Evolutionary conservation across 2,113 vertebrate genomes (phyloP).

Genomic region (Astur gentilis): DNA sequence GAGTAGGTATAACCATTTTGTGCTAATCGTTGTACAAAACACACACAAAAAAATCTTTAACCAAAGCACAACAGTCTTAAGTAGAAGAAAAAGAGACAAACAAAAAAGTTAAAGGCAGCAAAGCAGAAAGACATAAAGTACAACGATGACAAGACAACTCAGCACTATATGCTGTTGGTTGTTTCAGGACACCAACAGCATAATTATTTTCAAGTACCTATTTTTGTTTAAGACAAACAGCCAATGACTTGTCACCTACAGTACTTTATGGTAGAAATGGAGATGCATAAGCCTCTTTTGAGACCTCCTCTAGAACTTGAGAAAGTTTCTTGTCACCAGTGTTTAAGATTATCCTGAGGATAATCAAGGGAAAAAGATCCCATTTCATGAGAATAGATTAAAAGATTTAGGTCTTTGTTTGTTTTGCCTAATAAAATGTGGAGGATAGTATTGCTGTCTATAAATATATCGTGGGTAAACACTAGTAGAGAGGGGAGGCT

Average conservation of each 20-base stretch:
- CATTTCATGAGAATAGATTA: background rate
- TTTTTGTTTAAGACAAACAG: background rate
- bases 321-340: background rate
- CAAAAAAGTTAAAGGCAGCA: background rate
- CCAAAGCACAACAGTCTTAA: background rate
- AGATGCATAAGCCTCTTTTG: background rate
- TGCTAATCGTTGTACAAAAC: background rate
- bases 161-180: background rate
- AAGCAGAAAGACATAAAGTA: background rate
- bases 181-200: background rate
- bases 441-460: background rate
- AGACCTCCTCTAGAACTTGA: background rate
- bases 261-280: background rate
- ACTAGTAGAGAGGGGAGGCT: background rate
- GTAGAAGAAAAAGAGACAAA: background rate
- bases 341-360: background rate
- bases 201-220: background rate
- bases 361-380: background rate
- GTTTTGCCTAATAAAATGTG: background rate
- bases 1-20: background rate
- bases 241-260: background rate
- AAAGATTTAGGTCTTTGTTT: background rate
- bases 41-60: background rate
- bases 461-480: background rate
- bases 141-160: background rate